Base-by-base conservation (phyloP, 2,113 vertebrate genomes). In the Percopsis transmontana region DNA sequence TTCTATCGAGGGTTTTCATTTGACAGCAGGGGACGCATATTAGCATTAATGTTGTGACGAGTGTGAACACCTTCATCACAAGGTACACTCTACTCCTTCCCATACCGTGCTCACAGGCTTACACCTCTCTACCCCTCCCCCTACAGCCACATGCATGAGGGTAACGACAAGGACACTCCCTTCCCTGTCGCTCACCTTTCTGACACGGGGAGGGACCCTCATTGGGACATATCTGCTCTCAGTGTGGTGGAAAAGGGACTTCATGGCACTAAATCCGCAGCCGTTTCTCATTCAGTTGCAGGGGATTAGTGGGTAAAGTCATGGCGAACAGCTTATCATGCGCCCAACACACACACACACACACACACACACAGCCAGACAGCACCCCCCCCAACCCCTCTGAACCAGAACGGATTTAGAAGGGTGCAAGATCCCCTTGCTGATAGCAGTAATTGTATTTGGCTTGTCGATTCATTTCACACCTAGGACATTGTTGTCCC, bases 391-490 rank as follows among this genome's bases (percentile, higher is more conserved):
- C 21, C 19, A 2, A 54, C 52, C 19, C 54, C 16, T 13, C 15
- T 16, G 33, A 24, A 33, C 54, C 76, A 42, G 84, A 74, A 88
- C 87, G 91, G 87, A 88, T 91, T 91, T 90, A 88, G 76, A 83
- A 77, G 88, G 76, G 81, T 89, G 82, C 88, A 87, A 91, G 87
- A 85, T 91, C 85, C 72, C 74, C 82, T 87, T 86, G 91, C 91
- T 91, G 90, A 95, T 92, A 94, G 84, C 42, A 81, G 89, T 92
- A 93, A 94, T 92, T 94, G 90, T 92, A 91, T 93, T 92, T 91
- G 91, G 91, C 90, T 93, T 91, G 87, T 88, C 91, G 89, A 90
- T 93, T 92, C 91, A 89, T 92, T 90, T 91, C 81, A 68, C 0
- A 5, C 52, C 74, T 91, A 56, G 48, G 66, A 91, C 92, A 84